These are phyloP conservation scores for Amphipyra berbera DNA, from an alignment of 2,888 invertebrate genomes.

Conservation along the genomic window DNA sequence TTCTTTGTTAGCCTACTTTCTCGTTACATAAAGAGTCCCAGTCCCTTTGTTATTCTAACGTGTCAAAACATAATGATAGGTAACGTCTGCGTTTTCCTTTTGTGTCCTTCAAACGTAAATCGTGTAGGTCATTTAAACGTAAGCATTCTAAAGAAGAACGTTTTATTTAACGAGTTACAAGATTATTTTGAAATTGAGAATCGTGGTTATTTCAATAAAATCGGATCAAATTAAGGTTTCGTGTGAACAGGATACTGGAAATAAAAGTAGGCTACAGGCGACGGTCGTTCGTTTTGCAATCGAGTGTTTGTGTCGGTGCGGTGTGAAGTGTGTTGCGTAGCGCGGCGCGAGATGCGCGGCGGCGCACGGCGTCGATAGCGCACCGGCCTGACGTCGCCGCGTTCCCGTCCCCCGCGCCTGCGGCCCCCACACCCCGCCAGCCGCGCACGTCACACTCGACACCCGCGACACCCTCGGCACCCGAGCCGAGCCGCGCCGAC, in stretches of 20 bases:
- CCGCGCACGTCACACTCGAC: conserved; percentile 75
- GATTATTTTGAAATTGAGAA: conserved; percentile 60
- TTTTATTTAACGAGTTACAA: conserved; percentile 57
- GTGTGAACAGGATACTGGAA: conserved; percentile 72
- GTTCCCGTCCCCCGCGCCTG: conserved; percentile 61
- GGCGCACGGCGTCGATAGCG: conserved; percentile 69
- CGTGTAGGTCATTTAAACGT: conserved; percentile 57
- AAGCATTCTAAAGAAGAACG: conserved; percentile 54
- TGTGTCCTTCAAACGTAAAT: conserved; percentile 58
- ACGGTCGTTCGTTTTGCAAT: conserved; percentile 74
- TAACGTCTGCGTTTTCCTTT: conserved; percentile 47
- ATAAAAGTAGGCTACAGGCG: conserved; percentile 73
- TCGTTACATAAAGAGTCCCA: not conserved
- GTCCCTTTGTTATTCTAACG: conserved; percentile 22
- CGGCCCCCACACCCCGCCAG: conserved; percentile 67
- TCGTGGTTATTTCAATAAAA: conserved; percentile 68
- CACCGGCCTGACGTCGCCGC: conserved; percentile 71
- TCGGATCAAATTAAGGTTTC: conserved; percentile 70
- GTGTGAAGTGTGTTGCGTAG: conserved; percentile 75
- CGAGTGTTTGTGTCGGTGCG: conserved; percentile 78
- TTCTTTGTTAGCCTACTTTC: conserved; percentile 2
- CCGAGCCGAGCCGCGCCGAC: conserved; percentile 62
- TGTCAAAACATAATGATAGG: conserved; percentile 30
- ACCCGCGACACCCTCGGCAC: conserved; percentile 68
- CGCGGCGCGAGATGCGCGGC: conserved; percentile 70